These are phyloP conservation scores for Trogon melanurus DNA, from an alignment of 2,113 vertebrate species.

Conservation along the genomic window DNA sequence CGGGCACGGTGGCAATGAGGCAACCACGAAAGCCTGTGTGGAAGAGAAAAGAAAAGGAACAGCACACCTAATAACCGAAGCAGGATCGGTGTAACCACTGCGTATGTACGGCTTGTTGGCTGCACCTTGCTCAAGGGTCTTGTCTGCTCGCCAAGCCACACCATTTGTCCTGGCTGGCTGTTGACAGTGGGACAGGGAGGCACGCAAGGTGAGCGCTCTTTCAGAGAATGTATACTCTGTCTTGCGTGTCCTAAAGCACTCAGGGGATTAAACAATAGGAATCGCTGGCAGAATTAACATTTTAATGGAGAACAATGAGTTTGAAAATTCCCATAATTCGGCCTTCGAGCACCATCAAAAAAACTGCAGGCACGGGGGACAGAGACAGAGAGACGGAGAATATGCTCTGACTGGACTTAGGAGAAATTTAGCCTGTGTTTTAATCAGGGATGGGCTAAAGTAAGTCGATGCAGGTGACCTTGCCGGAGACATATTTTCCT, in stretches of 20 bases:
- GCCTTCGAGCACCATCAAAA: conserved; percentile 53
- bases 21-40: neutral
- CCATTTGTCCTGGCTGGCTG: neutral
- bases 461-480: conserved; percentile 62
- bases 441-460: conserved; percentile 52
- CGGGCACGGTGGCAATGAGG: neutral
- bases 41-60: neutral
- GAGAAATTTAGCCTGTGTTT: conserved; percentile 51
- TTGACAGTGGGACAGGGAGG: neutral
- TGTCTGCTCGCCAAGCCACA: neutral
- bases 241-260: conserved; percentile 60
- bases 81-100: neutral
- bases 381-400: conserved; percentile 1
- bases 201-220: neutral
- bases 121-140: neutral
- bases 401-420: conserved; percentile 37
- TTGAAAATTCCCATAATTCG: conserved; percentile 66
- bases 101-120: neutral
- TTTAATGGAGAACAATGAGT: conserved; percentile 70
- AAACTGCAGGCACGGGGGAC: neutral
- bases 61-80: neutral
- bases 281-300: conserved; percentile 68
- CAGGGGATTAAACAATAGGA: conserved; percentile 62
- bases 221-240: conserved; percentile 24
- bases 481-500: conserved; percentile 73